These are phyloP conservation scores for Orthosia cruda DNA, from an alignment of 2,888 invertebrate genomes.

Conservation along the genomic window DNA sequence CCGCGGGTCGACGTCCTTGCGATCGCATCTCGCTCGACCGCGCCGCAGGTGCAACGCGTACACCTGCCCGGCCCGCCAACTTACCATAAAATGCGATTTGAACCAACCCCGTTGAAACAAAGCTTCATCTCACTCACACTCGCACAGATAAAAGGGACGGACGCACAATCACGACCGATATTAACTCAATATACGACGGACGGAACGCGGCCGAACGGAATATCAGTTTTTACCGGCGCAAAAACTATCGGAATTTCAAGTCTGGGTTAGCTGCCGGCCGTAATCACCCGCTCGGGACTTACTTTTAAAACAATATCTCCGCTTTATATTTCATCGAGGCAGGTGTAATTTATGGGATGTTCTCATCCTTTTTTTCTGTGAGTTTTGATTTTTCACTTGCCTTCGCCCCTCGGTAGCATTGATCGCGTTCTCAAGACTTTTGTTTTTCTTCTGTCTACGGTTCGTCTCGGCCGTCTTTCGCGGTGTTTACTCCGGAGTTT, in stretches of 20 bases:
- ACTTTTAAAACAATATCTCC: conserved; percentile 90
- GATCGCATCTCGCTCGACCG: conserved; percentile 89
- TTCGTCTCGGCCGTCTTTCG: conserved; percentile 83
- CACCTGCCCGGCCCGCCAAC: conserved; percentile 90
- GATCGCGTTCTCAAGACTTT: conserved; percentile 84
- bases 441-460: conserved; percentile 90
- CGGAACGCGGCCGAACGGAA: conserved; percentile 89
- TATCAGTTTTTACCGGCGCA: conserved; percentile 91
- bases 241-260: conserved; percentile 91
- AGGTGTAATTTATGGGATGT: conserved; percentile 89
- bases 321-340: conserved; percentile 87
- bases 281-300: conserved; percentile 87
- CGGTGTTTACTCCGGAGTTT: conserved; percentile 87
- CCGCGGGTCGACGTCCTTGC: conserved; percentile 87
- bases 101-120: conserved; percentile 88
- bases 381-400: conserved; percentile 85
- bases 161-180: conserved; percentile 89
- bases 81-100: conserved; percentile 91
- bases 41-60: conserved; percentile 89
- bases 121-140: conserved; percentile 82
- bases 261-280: conserved; percentile 86
- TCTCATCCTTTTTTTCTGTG: conserved; percentile 79
- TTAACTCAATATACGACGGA: conserved; percentile 90
- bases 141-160: conserved; percentile 77
- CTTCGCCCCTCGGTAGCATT: conserved; percentile 79